These are phyloP conservation scores for Ostrea edulis DNA, from an alignment of 1,140 invertebrate genomes.

Conservation along the genomic window DNA sequence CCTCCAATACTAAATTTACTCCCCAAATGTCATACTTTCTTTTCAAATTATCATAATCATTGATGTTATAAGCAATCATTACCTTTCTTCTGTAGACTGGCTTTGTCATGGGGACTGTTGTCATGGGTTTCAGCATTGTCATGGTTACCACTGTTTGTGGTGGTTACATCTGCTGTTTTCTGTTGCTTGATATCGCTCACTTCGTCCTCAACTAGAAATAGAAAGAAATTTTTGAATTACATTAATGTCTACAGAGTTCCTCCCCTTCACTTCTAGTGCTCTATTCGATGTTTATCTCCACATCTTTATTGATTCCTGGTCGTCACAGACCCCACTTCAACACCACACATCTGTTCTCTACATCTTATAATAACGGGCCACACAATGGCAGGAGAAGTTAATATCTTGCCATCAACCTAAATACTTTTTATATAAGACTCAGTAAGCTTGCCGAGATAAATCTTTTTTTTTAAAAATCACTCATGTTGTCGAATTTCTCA, in stretches of 20 bases:
- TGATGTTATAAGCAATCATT: not conserved
- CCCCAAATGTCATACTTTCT: not conserved
- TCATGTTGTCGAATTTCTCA: too few species aligned
- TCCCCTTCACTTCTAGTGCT: not conserved
- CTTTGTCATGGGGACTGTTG: constrained; percentile 43
- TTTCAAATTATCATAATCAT: not conserved
- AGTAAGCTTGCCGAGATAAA: too few species aligned
- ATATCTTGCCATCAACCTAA: not conserved
- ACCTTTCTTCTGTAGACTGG: constrained; percentile 33
- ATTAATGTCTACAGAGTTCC: not conserved
- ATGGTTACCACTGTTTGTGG: constrained; percentile 12
- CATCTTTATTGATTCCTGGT: not conserved
- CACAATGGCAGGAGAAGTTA: not conserved
- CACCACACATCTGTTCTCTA: not conserved
- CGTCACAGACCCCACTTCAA: not conserved
- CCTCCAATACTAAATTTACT: too few species aligned
- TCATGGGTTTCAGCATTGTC: constrained; percentile 37
- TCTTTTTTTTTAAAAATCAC: too few species aligned
- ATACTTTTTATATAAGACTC: not conserved
- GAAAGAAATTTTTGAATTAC: not conserved
- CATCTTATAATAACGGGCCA: not conserved
- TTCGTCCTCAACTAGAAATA: constrained; percentile 51
- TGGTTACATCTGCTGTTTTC: constrained; percentile 27
- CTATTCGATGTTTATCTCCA: not conserved
- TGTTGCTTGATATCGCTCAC: constrained; percentile 38